Conservation (phyloP, 2,888 invertebrate species). For the Colostygia pectinataria region DNA sequence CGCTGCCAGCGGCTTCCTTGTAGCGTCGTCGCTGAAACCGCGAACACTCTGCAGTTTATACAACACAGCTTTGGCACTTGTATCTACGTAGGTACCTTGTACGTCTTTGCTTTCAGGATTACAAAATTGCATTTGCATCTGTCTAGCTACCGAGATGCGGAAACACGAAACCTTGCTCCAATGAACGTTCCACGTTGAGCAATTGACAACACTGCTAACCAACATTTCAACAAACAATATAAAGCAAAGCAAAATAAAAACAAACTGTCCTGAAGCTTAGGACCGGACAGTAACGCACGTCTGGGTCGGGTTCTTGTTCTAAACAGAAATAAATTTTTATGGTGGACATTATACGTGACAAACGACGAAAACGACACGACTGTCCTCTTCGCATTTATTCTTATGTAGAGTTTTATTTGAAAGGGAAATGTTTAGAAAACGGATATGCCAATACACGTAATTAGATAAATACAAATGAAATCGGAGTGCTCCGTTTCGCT, state of each 20-base stretch:
- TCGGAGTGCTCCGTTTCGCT: slow-evolving; percentile 36
- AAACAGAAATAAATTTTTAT: slow-evolving; percentile 69
- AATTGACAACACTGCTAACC: neutral
- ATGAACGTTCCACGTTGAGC: slow-evolving; percentile 3
- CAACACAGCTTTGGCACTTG: neutral
- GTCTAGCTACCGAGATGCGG: slow-evolving; percentile 5
- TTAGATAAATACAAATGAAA: slow-evolving; percentile 36
- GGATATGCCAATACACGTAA: slow-evolving; percentile 28
- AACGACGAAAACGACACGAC: slow-evolving; percentile 64
- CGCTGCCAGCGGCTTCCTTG: slow-evolving; percentile 60
- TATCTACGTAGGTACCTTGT: too few relatives aligned
- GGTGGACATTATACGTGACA: slow-evolving; percentile 70
- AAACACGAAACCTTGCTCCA: slow-evolving; percentile 2
- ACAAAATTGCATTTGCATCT: slow-evolving; percentile 21
- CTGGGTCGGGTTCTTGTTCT: slow-evolving; percentile 56
- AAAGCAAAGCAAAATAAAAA: slow-evolving; percentile 38
- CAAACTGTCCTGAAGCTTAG: slow-evolving; percentile 45
- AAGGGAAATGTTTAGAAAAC: slow-evolving; percentile 20
- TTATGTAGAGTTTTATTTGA: slow-evolving; percentile 35
- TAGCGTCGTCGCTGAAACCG: slow-evolving; percentile 55
- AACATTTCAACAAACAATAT: slow-evolving; percentile 3
- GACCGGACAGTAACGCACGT: slow-evolving; percentile 57
- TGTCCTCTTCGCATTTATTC: slow-evolving; percentile 56
- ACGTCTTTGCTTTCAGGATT: slow-evolving; percentile 11
- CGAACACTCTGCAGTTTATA: slow-evolving; percentile 46